These are phyloP conservation scores for Ptychochromis oligacanthus DNA, from an alignment of 2,113 vertebrate species.

Conservation along the genomic window DNA sequence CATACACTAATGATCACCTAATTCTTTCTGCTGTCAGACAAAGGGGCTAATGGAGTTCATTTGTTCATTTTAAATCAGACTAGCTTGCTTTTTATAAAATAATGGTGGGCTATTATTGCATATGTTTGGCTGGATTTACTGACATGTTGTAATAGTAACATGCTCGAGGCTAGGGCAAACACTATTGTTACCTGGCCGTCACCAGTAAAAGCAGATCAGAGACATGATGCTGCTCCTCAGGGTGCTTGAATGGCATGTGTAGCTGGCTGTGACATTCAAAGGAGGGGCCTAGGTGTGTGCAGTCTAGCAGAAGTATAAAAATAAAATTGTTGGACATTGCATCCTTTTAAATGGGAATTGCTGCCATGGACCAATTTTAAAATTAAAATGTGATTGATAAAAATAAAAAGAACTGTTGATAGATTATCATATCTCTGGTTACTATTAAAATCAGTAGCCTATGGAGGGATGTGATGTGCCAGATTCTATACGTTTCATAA, in stretches of 20 bases:
- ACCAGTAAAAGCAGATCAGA: background rate
- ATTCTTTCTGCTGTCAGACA: background rate
- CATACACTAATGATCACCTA: background rate
- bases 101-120: background rate
- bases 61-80: background rate
- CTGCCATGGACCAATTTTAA: background rate
- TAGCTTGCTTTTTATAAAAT: background rate
- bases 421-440: background rate
- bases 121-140: background rate
- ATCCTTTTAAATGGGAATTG: background rate
- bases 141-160: background rate
- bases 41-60: background rate
- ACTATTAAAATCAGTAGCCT: background rate
- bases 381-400: background rate
- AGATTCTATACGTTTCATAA: background rate
- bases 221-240: background rate
- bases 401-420: background rate
- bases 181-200: background rate
- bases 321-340: background rate
- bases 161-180: background rate
- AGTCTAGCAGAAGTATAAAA: background rate
- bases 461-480: background rate
- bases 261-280: background rate
- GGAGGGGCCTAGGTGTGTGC: background rate
- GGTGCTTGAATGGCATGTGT: background rate